Conservation (phyloP, 2,113 vertebrate species). For the Perca fluviatilis region DNA sequence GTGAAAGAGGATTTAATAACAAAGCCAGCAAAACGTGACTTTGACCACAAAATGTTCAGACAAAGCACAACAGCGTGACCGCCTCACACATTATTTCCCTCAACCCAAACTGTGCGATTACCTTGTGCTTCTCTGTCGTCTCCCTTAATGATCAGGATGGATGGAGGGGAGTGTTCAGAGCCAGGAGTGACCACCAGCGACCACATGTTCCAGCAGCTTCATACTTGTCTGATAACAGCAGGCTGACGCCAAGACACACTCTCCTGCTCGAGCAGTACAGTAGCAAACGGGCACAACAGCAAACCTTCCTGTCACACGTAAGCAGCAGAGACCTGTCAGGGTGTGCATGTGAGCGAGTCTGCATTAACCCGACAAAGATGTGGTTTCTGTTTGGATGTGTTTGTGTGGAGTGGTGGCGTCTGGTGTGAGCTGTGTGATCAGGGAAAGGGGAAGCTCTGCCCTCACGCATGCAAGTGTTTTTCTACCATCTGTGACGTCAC, state of each 20-base stretch:
- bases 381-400: constrained; percentile 4
- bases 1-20: not conserved
- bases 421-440: not conserved
- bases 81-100: not conserved
- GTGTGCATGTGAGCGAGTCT: not conserved
- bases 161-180: constrained; percentile 8
- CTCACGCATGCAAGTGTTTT: constrained; percentile 4
- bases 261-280: not conserved
- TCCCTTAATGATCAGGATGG: not conserved
- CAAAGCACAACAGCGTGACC: not conserved
- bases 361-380: not conserved
- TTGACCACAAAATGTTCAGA: constrained; percentile 3
- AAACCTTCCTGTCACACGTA: not conserved
- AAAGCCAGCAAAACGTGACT: constrained; percentile 9
- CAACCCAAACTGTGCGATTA: constrained; percentile 27
- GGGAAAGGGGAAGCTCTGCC: constrained; percentile 60
- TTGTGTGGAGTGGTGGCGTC: not conserved
- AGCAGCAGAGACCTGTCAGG: not conserved
- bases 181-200: not conserved
- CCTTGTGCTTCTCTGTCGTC: constrained; percentile 36
- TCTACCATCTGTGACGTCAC: constrained; percentile 21
- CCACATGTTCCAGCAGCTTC: constrained; percentile 21
- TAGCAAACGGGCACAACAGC: not conserved
- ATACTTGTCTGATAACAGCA: constrained; percentile 21
- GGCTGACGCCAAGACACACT: not conserved